A percentile compares a stretch with the other conserved stretches of the same genome.
phyloP scores from a whole-genome alignment of 2,888 invertebrate species.

The Abscondita cerata region DNA sequence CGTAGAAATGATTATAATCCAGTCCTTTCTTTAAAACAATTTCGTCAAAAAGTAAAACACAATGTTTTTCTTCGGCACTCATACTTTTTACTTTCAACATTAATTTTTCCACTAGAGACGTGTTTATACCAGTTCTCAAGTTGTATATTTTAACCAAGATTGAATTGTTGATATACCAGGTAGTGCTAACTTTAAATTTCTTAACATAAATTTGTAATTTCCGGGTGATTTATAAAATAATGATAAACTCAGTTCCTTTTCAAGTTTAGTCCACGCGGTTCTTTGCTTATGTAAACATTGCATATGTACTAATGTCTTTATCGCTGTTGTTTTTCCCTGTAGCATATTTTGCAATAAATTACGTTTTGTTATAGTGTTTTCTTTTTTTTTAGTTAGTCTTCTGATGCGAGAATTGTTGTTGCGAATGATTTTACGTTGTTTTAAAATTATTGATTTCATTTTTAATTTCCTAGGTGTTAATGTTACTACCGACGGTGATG shows the following conservation, averaged over 20 bases:
- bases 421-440: too few species aligned
- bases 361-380: too few species aligned
- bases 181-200: too few species aligned
- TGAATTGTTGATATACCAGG: too few species aligned
- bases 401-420: too few species aligned
- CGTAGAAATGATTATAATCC: neutral
- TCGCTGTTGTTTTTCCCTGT: too few species aligned
- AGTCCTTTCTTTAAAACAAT: neutral
- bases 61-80: neutral
- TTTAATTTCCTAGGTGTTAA: too few species aligned
- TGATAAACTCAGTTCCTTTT: neutral
- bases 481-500: too few species aligned
- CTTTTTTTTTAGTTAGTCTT: too few species aligned
- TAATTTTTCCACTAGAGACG: slow-evolving; percentile 2
- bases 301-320: neutral
- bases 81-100: neutral
- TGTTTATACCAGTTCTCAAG: neutral
- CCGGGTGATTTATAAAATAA: slow-evolving; percentile 3
- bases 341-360: too few species aligned
- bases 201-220: too few species aligned
- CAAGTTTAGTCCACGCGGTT: neutral
- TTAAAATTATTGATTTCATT: too few species aligned
- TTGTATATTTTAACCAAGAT: neutral
- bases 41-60: slow-evolving; percentile 1
- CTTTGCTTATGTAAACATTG: neutral